Evolutionary conservation across 2,888 invertebrate species (phyloP).

Genomic region (Epinotia nisella): DNA sequence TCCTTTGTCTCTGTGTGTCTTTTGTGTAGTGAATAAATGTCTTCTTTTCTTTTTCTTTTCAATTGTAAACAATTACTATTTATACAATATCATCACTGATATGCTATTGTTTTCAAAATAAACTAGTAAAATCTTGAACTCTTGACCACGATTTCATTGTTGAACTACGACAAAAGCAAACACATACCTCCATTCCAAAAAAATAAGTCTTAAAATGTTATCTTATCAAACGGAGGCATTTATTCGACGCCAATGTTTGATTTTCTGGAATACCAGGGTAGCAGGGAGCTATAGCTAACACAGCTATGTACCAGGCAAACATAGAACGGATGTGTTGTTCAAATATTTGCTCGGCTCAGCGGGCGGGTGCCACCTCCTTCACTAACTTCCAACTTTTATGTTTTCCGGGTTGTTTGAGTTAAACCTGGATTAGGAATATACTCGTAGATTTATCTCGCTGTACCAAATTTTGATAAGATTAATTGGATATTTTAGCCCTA

Average conservation of each 20-base stretch:
- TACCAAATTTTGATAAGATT: not conserved
- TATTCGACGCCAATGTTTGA: slow-evolving; percentile 45
- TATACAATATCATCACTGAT: not conserved
- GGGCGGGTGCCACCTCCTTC: slow-evolving; percentile 59
- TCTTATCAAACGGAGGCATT: slow-evolving; percentile 44
- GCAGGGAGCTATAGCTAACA: slow-evolving; percentile 57
- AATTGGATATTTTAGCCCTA: not conserved
- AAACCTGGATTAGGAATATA: slow-evolving; percentile 42
- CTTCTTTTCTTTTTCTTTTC: too few species aligned
- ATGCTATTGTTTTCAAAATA: not conserved
- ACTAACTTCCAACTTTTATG: slow-evolving; percentile 61
- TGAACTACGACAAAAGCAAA: slow-evolving; percentile 11
- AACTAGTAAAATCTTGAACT: not conserved
- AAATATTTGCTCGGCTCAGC: slow-evolving; percentile 65
- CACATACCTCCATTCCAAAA: slow-evolving; percentile 17
- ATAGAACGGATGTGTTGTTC: slow-evolving; percentile 61
- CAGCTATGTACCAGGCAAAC: slow-evolving; percentile 65
- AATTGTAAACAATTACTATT: too few species aligned
- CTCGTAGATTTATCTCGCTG: slow-evolving; percentile 27
- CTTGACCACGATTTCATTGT: not conserved
- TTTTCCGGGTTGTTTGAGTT: slow-evolving; percentile 57
- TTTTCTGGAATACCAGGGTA: slow-evolving; percentile 55
- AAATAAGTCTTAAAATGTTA: slow-evolving; percentile 31
- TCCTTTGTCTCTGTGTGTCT: too few species aligned
- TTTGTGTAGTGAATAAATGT: too few species aligned